Base-by-base conservation (phyloP, 2,113 vertebrate genomes). In the Mormyrus iriodes region DNA sequence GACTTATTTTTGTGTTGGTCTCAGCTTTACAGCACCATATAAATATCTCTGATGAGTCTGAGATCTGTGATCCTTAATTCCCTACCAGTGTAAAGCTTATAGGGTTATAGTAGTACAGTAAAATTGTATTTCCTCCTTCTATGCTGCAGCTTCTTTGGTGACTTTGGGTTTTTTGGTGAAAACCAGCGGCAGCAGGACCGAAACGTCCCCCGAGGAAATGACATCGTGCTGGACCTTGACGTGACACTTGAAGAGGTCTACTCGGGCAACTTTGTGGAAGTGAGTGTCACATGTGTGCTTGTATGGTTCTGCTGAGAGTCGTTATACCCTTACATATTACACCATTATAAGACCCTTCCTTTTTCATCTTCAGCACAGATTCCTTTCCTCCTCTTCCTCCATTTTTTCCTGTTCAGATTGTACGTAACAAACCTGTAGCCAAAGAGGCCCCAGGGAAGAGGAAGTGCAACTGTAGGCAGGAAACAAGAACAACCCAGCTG, bases 161-260 rank as follows among this genome's bases (percentile, higher is more conserved):
- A 99, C 93, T 99, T 99, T 91, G 98, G 98, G 3, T 98, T 99
- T 97, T 99, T 99, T 90, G 98, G 98, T 93, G 98, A 98, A 48
- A 97, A 96, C 92, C 96, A 97, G 89, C 97, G 98, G 69, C 98
- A 98, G 39, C 98, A 99, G 88, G 97, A 99, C 95, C 95, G 97
- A 90, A 99, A 99, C 94, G 98, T 99, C 92, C 98, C 98, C 86
- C 95, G 98, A 92, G 98, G 98, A 93, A 99, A 98, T 69, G 98
- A 99, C 92, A 98, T 99, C 49, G 93, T 99, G 0, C 96, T 99
- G 51, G 98, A 99, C 91, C 95, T 99, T 90, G 98, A 99, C 95
- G 98, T 99, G 90, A 99, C 98, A 0, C 94, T 99, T 73, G 98
- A 99, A 95, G 98, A 99, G 93, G 98, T 99, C 49, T 99, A 99